Evolutionary conservation across 1,140 invertebrate species (phyloP).

Genomic region (Aphis gossypii): DNA sequence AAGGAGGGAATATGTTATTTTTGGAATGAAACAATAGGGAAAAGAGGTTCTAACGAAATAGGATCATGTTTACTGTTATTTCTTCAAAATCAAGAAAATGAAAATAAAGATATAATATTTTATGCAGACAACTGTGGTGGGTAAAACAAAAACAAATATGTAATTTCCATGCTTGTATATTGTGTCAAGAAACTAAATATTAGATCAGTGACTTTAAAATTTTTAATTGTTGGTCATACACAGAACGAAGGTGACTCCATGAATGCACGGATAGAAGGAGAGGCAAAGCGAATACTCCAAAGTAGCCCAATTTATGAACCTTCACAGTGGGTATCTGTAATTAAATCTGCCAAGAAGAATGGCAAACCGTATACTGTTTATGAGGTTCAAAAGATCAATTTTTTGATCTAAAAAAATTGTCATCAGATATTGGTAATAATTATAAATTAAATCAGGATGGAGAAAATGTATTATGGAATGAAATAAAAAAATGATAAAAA

Average conservation of each 20-base stretch:
- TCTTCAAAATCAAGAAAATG: slow-evolving; percentile 1
- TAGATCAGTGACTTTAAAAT: background rate
- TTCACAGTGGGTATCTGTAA: background rate
- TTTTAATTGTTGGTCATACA: background rate
- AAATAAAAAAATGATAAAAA: slow-evolving; percentile 6
- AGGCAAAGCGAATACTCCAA: background rate
- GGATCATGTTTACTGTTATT: background rate
- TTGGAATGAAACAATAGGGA: background rate
- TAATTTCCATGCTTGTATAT: background rate
- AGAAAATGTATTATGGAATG: background rate
- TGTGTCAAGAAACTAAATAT: background rate
- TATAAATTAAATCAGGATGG: background rate
- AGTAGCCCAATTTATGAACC: background rate
- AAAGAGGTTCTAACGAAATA: background rate
- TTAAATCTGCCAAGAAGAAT: background rate
- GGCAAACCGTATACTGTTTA: background rate
- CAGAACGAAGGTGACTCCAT: slow-evolving; percentile 1
- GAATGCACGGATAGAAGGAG: background rate
- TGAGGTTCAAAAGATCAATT: background rate
- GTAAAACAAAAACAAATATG: slow-evolving; percentile 24
- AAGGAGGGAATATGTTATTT: background rate
- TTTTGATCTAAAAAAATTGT: slow-evolving; percentile 8
- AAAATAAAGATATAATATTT: background rate
- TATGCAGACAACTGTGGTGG: background rate
- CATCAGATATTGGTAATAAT: background rate